Conservation (phyloP, 2,888 invertebrate species). For the Arctia plantaginis region DNA sequence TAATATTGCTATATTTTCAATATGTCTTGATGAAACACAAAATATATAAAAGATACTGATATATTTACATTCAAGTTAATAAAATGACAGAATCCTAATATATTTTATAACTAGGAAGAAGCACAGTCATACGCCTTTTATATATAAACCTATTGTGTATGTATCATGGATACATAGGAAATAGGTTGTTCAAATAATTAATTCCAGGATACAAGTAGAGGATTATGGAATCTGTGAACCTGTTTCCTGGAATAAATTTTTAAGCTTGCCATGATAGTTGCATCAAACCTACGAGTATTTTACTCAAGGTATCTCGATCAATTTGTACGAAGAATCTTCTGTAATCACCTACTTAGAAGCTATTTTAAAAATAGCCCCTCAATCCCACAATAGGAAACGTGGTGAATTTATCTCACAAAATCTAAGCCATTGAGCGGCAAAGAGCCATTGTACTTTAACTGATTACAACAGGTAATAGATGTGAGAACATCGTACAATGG, state of each 20-base stretch:
- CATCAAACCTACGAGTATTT: conserved; percentile 42
- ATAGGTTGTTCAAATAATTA: too few relatives aligned
- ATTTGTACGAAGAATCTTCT: conserved; percentile 43
- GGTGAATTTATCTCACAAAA: conserved; percentile 75
- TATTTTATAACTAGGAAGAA: too few relatives aligned
- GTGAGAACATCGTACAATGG: conserved; percentile 68
- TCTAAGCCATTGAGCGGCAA: conserved; percentile 71
- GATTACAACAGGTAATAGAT: conserved; percentile 80
- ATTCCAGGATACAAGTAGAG: too few relatives aligned
- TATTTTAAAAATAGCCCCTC: conserved; percentile 63
- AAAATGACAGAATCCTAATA: too few relatives aligned
- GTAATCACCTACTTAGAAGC: conserved; percentile 43
- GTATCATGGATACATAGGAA: too few relatives aligned
- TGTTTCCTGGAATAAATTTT: conserved; percentile 30
- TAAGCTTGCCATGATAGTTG: conserved; percentile 37
- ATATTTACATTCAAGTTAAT: too few relatives aligned
- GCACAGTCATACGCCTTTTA: too few relatives aligned
- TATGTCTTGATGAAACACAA: too few relatives aligned
- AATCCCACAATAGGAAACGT: conserved; percentile 47
- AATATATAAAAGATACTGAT: too few relatives aligned
- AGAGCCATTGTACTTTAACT: conserved; percentile 75
- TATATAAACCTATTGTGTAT: background rate
- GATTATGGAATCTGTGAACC: too few relatives aligned
- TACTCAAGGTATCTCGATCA: conserved; percentile 31
- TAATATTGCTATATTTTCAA: too few relatives aligned